phyloP scores from a whole-genome alignment of 35 echinoderm and acorn worm species.

The Patiria miniata region DNA sequence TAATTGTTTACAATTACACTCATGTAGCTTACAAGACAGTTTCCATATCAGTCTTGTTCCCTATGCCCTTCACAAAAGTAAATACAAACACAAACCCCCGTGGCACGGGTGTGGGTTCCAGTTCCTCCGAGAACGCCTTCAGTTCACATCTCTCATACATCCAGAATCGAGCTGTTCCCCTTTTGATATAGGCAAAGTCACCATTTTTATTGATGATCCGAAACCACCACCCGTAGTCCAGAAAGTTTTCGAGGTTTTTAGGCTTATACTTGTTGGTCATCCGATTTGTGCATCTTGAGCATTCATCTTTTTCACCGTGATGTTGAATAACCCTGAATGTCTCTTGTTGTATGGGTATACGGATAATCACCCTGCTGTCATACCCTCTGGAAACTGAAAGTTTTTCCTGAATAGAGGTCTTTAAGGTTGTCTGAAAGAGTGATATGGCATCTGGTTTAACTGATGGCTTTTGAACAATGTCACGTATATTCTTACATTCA shows the following conservation, averaged over 20 bases:
- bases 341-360: background rate
- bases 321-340: background rate
- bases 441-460: background rate
- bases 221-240: background rate
- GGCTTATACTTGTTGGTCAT: background rate
- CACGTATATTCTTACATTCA: background rate
- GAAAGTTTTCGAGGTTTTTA: background rate
- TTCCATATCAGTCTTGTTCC: background rate
- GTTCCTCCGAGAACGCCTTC: background rate
- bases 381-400: background rate
- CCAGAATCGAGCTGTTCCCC: background rate
- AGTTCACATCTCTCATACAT: background rate
- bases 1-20: background rate
- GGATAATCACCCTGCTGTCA: background rate
- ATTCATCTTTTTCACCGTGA: background rate
- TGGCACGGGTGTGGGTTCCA: background rate
- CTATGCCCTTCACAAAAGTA: background rate
- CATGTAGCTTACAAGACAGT: background rate
- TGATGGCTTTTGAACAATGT: too few species aligned
- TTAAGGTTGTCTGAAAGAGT: background rate
- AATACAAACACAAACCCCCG: too few species aligned
- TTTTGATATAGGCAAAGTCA: background rate
- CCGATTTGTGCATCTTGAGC: too few species aligned
- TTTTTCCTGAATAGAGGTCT: background rate
- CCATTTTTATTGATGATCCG: background rate